These are phyloP conservation scores for Bufo bufo DNA, from an alignment of 2,113 vertebrate species.

Conservation along the genomic window DNA sequence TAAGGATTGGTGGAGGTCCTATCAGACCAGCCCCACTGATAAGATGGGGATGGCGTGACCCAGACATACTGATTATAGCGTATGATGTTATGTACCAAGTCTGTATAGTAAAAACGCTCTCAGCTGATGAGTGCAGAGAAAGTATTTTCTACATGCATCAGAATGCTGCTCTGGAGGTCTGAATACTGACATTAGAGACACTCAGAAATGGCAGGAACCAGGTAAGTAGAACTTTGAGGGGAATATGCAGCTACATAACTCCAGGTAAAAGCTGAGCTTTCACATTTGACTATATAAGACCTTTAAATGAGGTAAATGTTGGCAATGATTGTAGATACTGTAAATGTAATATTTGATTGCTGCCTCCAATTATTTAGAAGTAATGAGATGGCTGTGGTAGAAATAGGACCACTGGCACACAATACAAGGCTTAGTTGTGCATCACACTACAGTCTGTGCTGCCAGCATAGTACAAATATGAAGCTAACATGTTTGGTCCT, in stretches of 20 bases:
- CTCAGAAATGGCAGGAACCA: neutral
- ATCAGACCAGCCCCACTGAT: too few species aligned
- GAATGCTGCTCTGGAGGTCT: neutral
- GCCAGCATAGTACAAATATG: neutral
- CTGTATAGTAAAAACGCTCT: too few species aligned
- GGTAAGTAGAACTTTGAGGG: neutral
- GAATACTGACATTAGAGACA: neutral
- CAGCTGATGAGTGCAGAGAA: too few species aligned
- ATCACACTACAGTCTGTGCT: neutral
- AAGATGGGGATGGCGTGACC: too few species aligned
- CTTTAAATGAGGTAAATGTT: neutral
- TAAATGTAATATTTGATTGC: neutral
- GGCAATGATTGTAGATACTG: neutral
- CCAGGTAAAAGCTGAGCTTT: neutral
- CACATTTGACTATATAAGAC: neutral
- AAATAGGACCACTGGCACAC: neutral
- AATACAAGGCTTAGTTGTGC: neutral
- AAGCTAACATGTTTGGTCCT: conserved; percentile 33
- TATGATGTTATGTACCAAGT: too few species aligned
- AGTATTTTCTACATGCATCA: neutral
- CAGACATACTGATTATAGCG: too few species aligned
- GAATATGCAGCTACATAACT: neutral
- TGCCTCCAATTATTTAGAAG: neutral
- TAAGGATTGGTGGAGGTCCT: too few species aligned
- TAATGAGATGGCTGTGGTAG: neutral